Evolutionary conservation across 2,797 vertebrate genomes (phyloP).

Genomic region (Megaceryle alcyon): DNA sequence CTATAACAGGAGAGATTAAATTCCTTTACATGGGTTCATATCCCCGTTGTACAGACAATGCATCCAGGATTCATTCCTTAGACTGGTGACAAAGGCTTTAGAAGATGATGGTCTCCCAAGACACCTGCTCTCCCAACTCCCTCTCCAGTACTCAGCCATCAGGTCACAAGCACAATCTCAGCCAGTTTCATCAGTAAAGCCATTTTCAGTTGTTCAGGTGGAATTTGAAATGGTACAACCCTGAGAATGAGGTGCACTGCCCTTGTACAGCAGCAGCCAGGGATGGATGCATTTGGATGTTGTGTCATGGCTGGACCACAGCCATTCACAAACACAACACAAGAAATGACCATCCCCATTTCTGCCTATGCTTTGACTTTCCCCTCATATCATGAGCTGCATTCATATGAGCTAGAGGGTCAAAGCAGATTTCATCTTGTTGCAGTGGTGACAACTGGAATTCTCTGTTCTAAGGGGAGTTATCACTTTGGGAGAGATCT

Average conservation of each 20-base stretch:
- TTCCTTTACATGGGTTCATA: neutral
- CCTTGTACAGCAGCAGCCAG: neutral
- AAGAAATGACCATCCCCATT: neutral
- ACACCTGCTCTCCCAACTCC: neutral
- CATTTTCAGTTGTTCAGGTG: neutral
- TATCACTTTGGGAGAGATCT: neutral
- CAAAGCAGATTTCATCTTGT: neutral
- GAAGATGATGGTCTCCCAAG: neutral
- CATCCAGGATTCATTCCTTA: neutral
- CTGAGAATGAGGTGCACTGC: neutral
- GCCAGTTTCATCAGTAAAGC: neutral
- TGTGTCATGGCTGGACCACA: neutral
- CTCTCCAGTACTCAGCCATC: neutral
- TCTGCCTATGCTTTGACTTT: neutral
- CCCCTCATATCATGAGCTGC: neutral
- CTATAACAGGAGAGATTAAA: constrained; percentile 38
- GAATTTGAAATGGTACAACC: neutral
- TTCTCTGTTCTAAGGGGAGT: neutral
- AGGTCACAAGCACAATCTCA: neutral
- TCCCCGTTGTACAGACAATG: neutral
- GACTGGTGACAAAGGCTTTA: neutral
- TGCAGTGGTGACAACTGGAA: constrained; percentile 6
- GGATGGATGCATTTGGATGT: neutral
- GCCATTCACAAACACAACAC: neutral
- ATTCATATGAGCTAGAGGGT: neutral